Evolutionary conservation across 2,797 vertebrate species (phyloP).

Genomic region (Eulemur mongoz): DNA sequence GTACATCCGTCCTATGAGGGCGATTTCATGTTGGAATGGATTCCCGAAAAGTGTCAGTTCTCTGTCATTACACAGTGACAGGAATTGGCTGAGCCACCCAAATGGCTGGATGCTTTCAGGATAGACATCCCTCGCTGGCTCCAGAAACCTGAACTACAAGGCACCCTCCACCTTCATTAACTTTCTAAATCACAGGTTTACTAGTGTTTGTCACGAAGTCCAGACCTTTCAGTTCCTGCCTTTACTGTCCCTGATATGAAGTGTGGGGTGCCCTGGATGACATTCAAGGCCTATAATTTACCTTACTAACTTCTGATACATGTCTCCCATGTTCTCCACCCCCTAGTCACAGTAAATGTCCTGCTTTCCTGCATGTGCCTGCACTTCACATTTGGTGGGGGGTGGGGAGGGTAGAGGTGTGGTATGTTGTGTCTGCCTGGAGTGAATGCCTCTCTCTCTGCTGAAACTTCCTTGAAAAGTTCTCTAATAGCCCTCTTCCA

Average conservation of each 20-base stretch:
- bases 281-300: neutral
- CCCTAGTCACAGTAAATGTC: neutral
- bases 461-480: neutral
- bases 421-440: neutral
- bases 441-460: neutral
- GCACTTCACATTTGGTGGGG: neutral
- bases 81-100: neutral
- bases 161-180: neutral
- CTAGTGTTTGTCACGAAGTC: neutral
- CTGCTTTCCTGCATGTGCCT: neutral
- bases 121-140: neutral
- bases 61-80: neutral
- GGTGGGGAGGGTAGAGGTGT: too few species aligned
- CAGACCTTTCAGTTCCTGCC: neutral
- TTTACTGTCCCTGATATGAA: neutral
- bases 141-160: neutral
- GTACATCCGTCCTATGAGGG: neutral
- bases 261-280: too few species aligned
- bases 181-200: neutral
- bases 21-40: too few species aligned
- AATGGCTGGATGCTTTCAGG: neutral
- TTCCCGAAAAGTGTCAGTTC: neutral
- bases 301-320: neutral
- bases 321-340: neutral
- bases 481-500: accelerated